phyloP scores from a whole-genome alignment of 2,888 invertebrate genomes.

The Podotricha telesiphe region DNA sequence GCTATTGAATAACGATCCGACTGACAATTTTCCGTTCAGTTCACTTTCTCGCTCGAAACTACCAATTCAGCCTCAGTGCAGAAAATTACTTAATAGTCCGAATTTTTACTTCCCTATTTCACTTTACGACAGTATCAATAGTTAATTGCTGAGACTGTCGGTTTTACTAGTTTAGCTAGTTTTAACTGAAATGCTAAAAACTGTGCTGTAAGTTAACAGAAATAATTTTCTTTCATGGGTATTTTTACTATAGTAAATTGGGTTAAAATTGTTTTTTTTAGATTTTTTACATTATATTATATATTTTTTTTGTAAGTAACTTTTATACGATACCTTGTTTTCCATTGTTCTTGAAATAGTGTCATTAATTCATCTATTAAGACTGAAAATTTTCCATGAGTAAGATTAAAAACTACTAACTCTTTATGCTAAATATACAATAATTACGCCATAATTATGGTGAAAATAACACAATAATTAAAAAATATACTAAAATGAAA shows the following conservation, averaged over 20 bases:
- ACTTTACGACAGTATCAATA: background rate
- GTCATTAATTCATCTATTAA: too few species aligned
- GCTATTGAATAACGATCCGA: constrained; percentile 6
- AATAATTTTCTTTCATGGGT: background rate
- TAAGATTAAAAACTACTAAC: too few species aligned
- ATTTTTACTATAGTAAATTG: background rate
- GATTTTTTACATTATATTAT: too few species aligned
- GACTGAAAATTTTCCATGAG: too few species aligned
- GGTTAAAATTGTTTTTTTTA: too few species aligned
- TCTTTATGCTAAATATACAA: too few species aligned
- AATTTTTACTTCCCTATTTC: constrained; percentile 1
- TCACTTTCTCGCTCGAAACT: constrained; percentile 2
- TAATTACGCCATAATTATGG: too few species aligned
- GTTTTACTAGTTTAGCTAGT: constrained; percentile 7
- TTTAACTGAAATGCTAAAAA: constrained; percentile 3
- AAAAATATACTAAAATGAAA: too few species aligned
- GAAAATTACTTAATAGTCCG: constrained; percentile 2
- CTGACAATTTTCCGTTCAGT: background rate
- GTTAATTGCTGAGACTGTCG: background rate
- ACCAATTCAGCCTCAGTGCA: constrained; percentile 5
- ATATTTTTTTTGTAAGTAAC: too few species aligned
- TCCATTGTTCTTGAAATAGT: too few species aligned
- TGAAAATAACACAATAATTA: too few species aligned
- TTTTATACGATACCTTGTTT: too few species aligned
- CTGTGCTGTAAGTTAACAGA: background rate